Percentiles rank a stretch among this genome's conserved stretches.
These are phyloP conservation scores for Falco novaeseelandiae DNA, from an alignment of 2,797 vertebrate genomes.

Conservation along the genomic window DNA sequence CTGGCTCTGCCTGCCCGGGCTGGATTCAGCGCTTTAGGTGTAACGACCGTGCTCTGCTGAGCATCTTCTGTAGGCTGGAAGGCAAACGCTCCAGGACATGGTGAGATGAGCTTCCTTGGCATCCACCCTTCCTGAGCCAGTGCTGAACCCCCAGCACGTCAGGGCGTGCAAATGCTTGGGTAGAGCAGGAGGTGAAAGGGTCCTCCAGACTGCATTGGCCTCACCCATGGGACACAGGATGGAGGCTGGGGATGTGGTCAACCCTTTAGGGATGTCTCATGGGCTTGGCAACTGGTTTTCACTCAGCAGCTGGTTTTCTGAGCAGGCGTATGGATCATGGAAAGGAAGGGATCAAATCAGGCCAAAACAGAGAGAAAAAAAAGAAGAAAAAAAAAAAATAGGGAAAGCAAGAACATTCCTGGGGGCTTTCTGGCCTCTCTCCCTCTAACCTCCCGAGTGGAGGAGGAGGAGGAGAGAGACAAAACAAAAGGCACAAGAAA, in stretches of 20 bases:
- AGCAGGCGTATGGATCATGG: not conserved
- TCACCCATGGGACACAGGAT: not conserved
- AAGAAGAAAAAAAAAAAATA: not conserved
- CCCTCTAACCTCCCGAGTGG: slow-evolving; percentile 27
- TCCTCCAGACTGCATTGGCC: not conserved
- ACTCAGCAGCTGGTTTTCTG: not conserved
- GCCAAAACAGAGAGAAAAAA: not conserved
- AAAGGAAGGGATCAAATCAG: slow-evolving; percentile 38
- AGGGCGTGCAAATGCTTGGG: rapidly evolving
- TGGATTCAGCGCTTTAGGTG: not conserved
- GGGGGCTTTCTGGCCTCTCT: slow-evolving; percentile 52
- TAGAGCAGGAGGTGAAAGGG: not conserved
- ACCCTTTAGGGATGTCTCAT: rapidly evolving
- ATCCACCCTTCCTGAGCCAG: not conserved
- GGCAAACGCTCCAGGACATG: not conserved
- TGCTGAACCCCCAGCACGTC: rapidly evolving
- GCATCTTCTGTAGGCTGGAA: not conserved
- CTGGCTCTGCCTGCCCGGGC: not conserved
- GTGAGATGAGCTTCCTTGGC: not conserved
- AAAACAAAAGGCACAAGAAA: slow-evolving; percentile 38
- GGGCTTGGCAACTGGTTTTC: not conserved
- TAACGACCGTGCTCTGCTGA: not conserved
- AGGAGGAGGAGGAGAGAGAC: slow-evolving; percentile 30
- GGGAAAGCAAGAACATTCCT: slow-evolving; percentile 54
- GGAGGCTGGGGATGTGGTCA: not conserved